phyloP scores from a whole-genome alignment of 2,888 invertebrate species.

The Tetropium fuscum region DNA sequence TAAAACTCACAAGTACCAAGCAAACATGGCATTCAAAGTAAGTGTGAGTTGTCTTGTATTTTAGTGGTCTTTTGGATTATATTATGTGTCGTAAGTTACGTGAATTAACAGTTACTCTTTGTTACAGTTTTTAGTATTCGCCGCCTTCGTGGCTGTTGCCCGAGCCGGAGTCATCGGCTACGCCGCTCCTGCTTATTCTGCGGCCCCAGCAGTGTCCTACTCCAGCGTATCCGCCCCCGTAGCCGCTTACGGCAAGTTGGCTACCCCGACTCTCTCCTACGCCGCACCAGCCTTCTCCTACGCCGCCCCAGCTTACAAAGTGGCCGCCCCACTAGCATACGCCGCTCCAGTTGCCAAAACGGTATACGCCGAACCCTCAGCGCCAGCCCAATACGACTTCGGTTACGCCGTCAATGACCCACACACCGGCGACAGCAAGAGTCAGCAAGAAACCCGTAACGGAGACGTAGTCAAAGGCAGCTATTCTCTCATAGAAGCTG shows the following conservation, averaged over 20 bases:
- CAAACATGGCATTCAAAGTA: slow-evolving; percentile 55
- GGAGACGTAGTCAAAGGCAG: slow-evolving; percentile 64
- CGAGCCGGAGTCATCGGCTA: slow-evolving; percentile 44
- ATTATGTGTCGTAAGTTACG: too few relatives aligned
- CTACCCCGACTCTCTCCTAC: slow-evolving; percentile 33
- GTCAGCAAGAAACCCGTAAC: slow-evolving; percentile 61
- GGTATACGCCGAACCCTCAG: slow-evolving; percentile 45
- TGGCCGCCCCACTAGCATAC: slow-evolving; percentile 32
- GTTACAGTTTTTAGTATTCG: slow-evolving; percentile 52
- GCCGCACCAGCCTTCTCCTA: slow-evolving; percentile 31
- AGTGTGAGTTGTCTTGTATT: slow-evolving; percentile 34
- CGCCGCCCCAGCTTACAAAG: slow-evolving; percentile 28
- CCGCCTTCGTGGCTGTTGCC: slow-evolving; percentile 50
- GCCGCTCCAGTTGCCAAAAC: slow-evolving; percentile 47
- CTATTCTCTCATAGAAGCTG: slow-evolving; percentile 63
- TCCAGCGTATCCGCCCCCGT: slow-evolving; percentile 2
- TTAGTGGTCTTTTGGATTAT: background rate
- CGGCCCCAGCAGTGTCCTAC: slow-evolving; percentile 48
- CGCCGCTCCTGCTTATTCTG: slow-evolving; percentile 63
- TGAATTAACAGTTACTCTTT: too few relatives aligned
- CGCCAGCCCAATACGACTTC: slow-evolving; percentile 61
- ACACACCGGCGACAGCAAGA: slow-evolving; percentile 63
- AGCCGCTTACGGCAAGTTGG: slow-evolving; percentile 44
- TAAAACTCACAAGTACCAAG: slow-evolving; percentile 25
- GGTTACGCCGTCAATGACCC: slow-evolving; percentile 63